These are phyloP conservation scores for Lepilemur ruficaudatus DNA, from an alignment of 2,797 vertebrate species.

Conservation along the genomic window DNA sequence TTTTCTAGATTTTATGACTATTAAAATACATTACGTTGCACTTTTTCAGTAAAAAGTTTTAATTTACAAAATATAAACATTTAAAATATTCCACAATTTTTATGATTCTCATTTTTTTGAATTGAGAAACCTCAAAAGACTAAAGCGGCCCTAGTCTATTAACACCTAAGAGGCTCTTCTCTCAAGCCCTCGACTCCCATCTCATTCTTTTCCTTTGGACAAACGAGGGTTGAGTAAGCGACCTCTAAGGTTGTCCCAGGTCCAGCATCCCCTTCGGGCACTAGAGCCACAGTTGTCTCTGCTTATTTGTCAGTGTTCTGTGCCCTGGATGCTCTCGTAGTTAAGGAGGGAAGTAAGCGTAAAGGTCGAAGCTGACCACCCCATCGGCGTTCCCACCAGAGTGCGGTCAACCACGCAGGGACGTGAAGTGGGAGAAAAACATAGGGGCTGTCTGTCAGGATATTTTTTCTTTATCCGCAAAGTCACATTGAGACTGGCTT, in stretches of 20 bases:
- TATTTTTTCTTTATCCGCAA: not conserved
- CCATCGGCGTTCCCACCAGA: rapidly evolving
- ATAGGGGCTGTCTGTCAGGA: not conserved
- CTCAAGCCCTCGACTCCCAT: not conserved
- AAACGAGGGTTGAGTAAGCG: not conserved
- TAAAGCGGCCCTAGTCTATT: not conserved
- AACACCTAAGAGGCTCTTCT: not conserved
- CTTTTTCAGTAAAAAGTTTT: not conserved
- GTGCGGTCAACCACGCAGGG: not conserved
- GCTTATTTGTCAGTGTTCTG: not conserved
- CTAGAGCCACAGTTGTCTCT: not conserved
- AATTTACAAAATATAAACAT: not conserved
- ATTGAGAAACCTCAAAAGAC: not conserved
- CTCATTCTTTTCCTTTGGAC: not conserved
- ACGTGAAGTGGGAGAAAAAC: not conserved
- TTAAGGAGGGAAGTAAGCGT: not conserved
- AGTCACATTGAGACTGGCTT: not conserved
- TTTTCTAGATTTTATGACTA: not conserved
- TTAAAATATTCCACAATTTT: not conserved
- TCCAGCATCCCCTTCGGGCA: not conserved
- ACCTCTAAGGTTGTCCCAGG: not conserved
- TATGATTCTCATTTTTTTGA: not conserved
- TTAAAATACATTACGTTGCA: not conserved
- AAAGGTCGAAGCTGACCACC: not conserved
- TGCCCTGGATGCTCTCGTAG: not conserved